phyloP scores from a whole-genome alignment of 2,888 invertebrate genomes.

The Eledona agricola region DNA sequence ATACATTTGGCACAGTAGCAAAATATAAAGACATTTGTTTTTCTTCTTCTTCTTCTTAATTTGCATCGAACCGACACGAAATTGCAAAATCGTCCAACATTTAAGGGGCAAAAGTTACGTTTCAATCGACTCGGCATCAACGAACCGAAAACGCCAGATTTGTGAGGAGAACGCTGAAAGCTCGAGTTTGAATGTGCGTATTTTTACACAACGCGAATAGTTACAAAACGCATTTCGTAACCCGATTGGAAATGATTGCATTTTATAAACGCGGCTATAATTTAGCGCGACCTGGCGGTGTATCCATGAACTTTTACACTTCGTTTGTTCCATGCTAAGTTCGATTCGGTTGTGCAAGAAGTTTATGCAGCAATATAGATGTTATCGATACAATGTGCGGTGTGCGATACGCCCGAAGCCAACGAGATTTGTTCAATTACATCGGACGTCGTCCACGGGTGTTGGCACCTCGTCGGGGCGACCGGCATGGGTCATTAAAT shows the following conservation, averaged over 20 bases:
- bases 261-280: slow-evolving; percentile 30
- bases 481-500: slow-evolving; percentile 38
- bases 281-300: slow-evolving; percentile 26
- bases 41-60: too few species aligned
- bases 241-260: slow-evolving; percentile 34
- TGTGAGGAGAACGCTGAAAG: too few species aligned
- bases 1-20: too few species aligned
- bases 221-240: slow-evolving; percentile 29
- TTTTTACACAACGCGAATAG: too few species aligned
- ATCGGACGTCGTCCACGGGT: slow-evolving; percentile 1
- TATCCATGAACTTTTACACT: slow-evolving; percentile 47
- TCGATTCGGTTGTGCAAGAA: slow-evolving; percentile 44
- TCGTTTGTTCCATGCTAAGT: slow-evolving; percentile 43
- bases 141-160: slow-evolving; percentile 1
- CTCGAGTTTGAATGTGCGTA: too few species aligned
- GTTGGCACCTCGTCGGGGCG: background rate
- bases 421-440: slow-evolving; percentile 43
- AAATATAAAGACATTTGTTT: too few species aligned
- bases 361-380: slow-evolving; percentile 44
- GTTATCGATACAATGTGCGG: slow-evolving; percentile 44
- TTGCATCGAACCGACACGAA: too few species aligned
- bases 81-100: too few species aligned
- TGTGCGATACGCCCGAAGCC: slow-evolving; percentile 41
- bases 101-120: too few species aligned
- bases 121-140: too few species aligned